Base-by-base conservation (phyloP, 2,888 invertebrate species). In the Drosophila pseudotalamancana region DNA sequence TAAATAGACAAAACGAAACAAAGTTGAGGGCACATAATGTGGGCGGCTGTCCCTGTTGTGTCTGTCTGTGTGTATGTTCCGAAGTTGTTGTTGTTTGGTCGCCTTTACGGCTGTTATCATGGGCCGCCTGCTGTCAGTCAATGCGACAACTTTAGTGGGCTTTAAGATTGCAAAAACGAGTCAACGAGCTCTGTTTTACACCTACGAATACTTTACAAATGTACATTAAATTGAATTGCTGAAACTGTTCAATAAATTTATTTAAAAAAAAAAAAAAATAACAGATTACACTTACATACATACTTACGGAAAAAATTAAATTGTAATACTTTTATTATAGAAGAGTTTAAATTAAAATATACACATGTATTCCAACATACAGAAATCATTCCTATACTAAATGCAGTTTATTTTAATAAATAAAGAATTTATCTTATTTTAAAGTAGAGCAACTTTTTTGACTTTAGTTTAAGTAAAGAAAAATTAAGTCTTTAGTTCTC, bases 91-190 rank as follows among this genome's bases (percentile, higher is more conserved):
- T 37, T 59, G 50, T 51, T 43, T 40, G 37, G 18, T 43, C 59
- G 57, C 42, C 51, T 77, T 77, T 72, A 77, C 77, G 73, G 73
- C 77, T 67, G 77, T 77, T 72, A 72, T 77, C 60, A 37, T 64
- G 34, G 31, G 48, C 37, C 32, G 55, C 66, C 57, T 75, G 69
- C 70, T 43, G 69, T 51, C 67, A 61, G 57, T 49, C 46, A 64
- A 40, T 57, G 54, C 64, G 53, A 71, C 72, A 76, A 65, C 59
- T 71, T 72, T 55, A 76, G 65, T 64, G 77, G 65, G 77, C 59
- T 76, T 72, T 64, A 49, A 54, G 48, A 51, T 43, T 39, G 3
- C 12, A 11, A 16, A n/a, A 54, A 8, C 49, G 19, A 45, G 40
- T 46, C 42, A 57, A 57, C 56, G 45, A 53, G 51, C 53, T 55